Evolutionary conservation across 2,797 vertebrate genomes (phyloP).

Genomic region (Chelon auratus): DNA sequence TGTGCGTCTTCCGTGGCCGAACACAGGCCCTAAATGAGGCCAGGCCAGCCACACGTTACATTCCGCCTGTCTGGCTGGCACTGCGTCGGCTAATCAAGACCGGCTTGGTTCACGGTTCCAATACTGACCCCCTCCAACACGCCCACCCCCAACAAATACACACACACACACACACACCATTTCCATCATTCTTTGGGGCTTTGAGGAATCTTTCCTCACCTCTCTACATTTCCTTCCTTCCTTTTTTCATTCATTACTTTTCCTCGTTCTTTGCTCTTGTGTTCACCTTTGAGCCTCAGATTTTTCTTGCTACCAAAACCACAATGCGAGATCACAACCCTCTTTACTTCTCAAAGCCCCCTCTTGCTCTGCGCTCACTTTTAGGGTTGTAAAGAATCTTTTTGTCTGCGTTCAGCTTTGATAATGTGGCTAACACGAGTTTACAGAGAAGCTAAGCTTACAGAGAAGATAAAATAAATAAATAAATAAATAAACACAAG

Average conservation of each 20-base stretch:
- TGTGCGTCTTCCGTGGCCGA: constrained; percentile 49
- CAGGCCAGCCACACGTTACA: constrained; percentile 80
- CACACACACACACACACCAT: constrained; percentile 6
- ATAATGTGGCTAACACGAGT: constrained; percentile 63
- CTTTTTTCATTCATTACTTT: constrained; percentile 37
- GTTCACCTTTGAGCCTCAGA: constrained; percentile 23
- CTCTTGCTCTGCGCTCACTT: constrained; percentile 24
- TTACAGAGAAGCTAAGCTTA: constrained; percentile 64
- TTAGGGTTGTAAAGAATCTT: constrained; percentile 47
- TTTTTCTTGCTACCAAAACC: constrained; percentile 17
- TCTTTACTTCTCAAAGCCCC: constrained; percentile 17
- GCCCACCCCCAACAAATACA: not conserved
- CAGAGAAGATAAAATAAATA: constrained; percentile 12
- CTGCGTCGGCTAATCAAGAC: constrained; percentile 76
- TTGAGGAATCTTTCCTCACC: constrained; percentile 62
- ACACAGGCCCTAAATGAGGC: constrained; percentile 77
- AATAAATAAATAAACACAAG: not conserved
- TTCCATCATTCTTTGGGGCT: constrained; percentile 64
- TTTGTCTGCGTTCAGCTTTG: constrained; percentile 57
- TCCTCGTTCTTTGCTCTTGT: constrained; percentile 4
- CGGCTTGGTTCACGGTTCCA: constrained; percentile 69
- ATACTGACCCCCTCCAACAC: constrained; percentile 24
- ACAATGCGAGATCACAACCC: constrained; percentile 1
- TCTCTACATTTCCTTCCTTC: constrained; percentile 61
- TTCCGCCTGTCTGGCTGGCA: constrained; percentile 81